These are phyloP conservation scores for Montifringilla adamsi DNA, from an alignment of 2,113 vertebrate genomes.

Conservation along the genomic window DNA sequence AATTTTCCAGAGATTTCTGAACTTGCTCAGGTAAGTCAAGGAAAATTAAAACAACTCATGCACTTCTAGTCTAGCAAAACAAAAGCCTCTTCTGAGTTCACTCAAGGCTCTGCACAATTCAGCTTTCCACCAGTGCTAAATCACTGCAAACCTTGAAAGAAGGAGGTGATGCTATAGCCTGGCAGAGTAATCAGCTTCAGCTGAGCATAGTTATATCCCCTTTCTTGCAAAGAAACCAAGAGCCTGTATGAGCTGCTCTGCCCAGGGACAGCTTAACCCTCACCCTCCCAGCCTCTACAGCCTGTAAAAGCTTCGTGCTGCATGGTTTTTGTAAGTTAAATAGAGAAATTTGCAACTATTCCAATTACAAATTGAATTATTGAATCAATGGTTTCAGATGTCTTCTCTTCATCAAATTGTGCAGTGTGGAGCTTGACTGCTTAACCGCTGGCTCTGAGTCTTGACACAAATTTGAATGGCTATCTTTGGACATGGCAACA, in stretches of 20 bases:
- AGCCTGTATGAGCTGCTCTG: neutral
- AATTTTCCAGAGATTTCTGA: neutral
- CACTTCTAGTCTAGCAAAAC: neutral
- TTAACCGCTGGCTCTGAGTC: neutral
- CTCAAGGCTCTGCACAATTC: neutral
- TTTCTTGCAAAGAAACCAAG: neutral
- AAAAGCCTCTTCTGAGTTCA: neutral
- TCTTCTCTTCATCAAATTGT: neutral
- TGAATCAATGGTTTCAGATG: neutral
- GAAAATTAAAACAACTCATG: neutral
- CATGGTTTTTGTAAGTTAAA: neutral
- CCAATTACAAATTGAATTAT: neutral
- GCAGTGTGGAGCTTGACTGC: neutral
- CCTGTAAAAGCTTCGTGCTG: neutral
- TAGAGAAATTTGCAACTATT: neutral
- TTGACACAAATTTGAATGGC: neutral
- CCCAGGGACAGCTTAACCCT: neutral
- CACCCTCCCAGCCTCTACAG: neutral
- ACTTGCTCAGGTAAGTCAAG: neutral
- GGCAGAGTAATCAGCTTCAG: constrained; percentile 3
- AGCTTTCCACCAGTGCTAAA: neutral
- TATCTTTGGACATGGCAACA: neutral
- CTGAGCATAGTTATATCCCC: neutral
- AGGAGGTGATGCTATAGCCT: neutral
- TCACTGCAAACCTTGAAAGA: neutral